Evolutionary conservation across 2,888 invertebrate species (phyloP), one percentile per base, ranked within the genome.

Genomic region (Hecatera dysodea): DNA sequence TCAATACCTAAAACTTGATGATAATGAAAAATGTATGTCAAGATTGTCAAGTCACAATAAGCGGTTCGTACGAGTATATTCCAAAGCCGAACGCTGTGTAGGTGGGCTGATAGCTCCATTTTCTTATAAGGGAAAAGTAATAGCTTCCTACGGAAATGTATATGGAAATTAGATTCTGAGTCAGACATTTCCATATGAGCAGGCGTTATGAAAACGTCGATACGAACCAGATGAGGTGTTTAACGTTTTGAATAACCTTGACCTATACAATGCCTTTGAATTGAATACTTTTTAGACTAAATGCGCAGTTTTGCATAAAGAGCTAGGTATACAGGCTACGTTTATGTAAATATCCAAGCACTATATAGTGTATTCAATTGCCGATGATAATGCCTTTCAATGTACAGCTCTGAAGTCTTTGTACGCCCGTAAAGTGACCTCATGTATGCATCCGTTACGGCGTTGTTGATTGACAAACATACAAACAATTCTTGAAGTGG

Each of bases 181-280:
- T 68, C 75, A 62, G 59, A 39, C 19, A 68, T 66, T 65, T 59
- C 55, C 63, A 66, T 42, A 60, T n/a, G 64, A 56, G 48, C 52
- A 78, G 19, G 11, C 44, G 39, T 24, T 33, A 55, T 44, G 48
- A 63, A 75, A 63, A 63, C 29, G 44, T 63, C 63, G 55, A 69
- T 67, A 57, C 12, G 12, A 50, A 55, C 57, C 69, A 61, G 69
- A 62, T 74, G 55, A 52, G 71, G 59, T 44, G 19, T 63, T 71
- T 67, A 53, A 67, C 65, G 33, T 67, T 62, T 42, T 22, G 8
- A 46, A 44, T 55, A 62, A 60, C 84, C 84, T 33, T 83, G 75
- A 65, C 73, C 67, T 73, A 72, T 72, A 64, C 60, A 48, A 67
- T 39, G n/a, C 17, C 8, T 67, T 57, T 29, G 53, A 62, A 39